Evolutionary conservation across 2,888 invertebrate genomes (phyloP), one percentile per base, ranked within the genome.

Genomic region (Caprella mutica): DNA sequence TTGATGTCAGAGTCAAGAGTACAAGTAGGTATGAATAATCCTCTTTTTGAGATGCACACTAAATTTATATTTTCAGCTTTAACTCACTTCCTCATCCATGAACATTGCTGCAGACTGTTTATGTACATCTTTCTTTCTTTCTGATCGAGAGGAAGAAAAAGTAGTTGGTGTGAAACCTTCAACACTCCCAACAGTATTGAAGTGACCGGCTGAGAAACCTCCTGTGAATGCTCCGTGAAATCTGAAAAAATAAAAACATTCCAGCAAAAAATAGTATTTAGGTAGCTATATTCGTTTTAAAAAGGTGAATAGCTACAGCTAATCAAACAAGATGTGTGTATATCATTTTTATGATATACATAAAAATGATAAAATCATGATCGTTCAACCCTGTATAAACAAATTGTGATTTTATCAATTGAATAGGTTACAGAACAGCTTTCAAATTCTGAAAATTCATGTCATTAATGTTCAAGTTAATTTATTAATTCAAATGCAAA

Each of bases 171-270:
- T 80, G 90, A 93, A 98, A 51, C 97, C 96, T 77, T 97, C 94
- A 65, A 86, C 80, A 0, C 93, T 86, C 0, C 94, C 97, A 21
- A 98, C 98, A 0, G 92, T 86, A 71, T 98, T 98, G 71, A 86
- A 96, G 70, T 88, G 96, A 0, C 98, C 98, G 0, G 98, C 98
- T 14, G 94, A 92, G 72, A 97, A 98, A 2, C 88, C 93, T 0
- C 98, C 98, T 0, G 97, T 98, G 71, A 99, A 99, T 0, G 98
- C 98, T 6, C 98, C 98, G 74, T 99, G 98, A 72, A 98, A 98
- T 68, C 97, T 76, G 8, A 86, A 46, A 23, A 23, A 21, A 43
- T 17, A 24, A 19, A 21, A 24, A 33, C 8, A 26, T 23, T 24
- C 19, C 27, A 17, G 23, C 12, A 8, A 27, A n/a, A 17, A 33